Base-by-base conservation (phyloP, 2,113 vertebrate genomes). In the Calidris pugnax region DNA sequence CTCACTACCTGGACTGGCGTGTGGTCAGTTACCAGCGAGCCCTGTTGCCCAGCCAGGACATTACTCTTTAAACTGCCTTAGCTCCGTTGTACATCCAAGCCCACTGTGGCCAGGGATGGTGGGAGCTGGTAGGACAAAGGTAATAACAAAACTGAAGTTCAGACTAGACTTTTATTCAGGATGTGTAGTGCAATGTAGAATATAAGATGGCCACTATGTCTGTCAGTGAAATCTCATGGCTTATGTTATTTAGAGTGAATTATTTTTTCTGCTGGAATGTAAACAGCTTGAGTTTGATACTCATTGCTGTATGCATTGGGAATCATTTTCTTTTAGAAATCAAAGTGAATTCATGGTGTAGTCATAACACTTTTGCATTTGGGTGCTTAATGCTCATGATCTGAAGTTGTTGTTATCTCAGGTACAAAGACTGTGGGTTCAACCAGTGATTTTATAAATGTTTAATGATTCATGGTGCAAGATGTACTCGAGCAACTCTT, bases 1-100 rank as follows among this genome's bases (percentile, higher is more conserved):
- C 71, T 90, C 1, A 2, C 76, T 68, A 3, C 60, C 45, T 1
- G 0, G 13, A 30, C n/a, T 27, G 60, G 48, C 43, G 16, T 0
- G 0, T 16, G 33, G 24, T 67, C 32, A 47, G 33, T 72, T 50
- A 60, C 32, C 63, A 39, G 55, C 0, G 2, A 63, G 60, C 67
- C n/a, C 27, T 53, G 43, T 45, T 3, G 2, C 48, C 26, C 17
- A 50, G 50, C 10, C 33, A 57, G 33, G 64, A 18, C 1, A 12
- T 71, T 63, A 18, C 37, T 63, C 60, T 71, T 62, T 24, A 19
- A 51, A 37, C n/a, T 51, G n/a, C 27, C 9, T 4, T 19, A 47
- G 17, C 51, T 87, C n/a, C 37, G 0, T 43, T 47, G 30, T n/a
- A 45, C 32, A 26, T 81, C 60, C 76, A 78, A 55, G 55, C 47